Percentiles rank a stretch among this genome's conserved stretches.
phyloP scores from a whole-genome alignment of 2,113 vertebrate species.

The Neoarius graeffei region DNA sequence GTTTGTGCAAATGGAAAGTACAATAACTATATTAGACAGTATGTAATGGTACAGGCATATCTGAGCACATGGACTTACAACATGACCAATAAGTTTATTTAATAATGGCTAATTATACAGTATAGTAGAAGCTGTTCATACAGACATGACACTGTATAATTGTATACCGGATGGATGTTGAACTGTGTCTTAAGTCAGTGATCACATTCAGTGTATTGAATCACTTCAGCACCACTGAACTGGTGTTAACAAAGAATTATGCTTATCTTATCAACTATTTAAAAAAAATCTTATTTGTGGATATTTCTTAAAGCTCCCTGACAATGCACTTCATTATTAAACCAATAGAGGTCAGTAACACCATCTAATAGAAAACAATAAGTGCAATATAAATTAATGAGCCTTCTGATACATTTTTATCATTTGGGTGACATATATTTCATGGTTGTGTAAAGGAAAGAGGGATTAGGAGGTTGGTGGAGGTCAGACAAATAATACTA shows the following conservation, averaged over 20 bases:
- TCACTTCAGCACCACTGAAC: not conserved
- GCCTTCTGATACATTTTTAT: not conserved
- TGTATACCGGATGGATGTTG: not conserved
- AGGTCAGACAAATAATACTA: not conserved
- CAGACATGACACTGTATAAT: not conserved
- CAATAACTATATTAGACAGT: not conserved
- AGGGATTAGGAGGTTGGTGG: not conserved
- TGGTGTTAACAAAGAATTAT: not conserved
- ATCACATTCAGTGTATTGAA: not conserved
- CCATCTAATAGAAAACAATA: slow-evolving; percentile 37
- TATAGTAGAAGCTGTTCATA: not conserved
- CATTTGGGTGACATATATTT: slow-evolving; percentile 1
- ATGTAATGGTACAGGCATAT: not conserved
- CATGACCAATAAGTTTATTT: not conserved
- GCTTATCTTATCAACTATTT: too few species aligned
- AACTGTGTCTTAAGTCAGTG: not conserved
- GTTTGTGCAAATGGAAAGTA: slow-evolving; percentile 11
- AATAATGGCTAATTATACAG: not conserved
- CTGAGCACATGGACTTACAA: not conserved
- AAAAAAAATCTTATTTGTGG: not conserved
- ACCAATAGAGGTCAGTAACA: slow-evolving; percentile 72
- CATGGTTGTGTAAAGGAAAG: not conserved
- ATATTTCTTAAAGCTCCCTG: slow-evolving; percentile 60
- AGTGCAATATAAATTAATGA: not conserved
- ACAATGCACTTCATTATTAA: slow-evolving; percentile 1